phyloP scores from a whole-genome alignment of 1,140 invertebrate genomes.

The Drosophila busckii region DNA sequence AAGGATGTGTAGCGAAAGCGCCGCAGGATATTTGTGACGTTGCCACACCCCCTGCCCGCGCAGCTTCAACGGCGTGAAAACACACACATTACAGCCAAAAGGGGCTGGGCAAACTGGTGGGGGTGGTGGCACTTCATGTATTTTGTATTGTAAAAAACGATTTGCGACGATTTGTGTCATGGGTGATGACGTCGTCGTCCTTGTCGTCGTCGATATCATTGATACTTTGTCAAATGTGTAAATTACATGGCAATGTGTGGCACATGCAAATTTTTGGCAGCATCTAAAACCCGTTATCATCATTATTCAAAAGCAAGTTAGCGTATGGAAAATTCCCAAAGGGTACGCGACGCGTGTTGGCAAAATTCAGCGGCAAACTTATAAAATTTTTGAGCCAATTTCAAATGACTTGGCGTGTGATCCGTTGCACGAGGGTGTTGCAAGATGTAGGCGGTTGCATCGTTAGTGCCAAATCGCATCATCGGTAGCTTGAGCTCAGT shows the following conservation, averaged over 20 bases:
- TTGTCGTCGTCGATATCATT: constrained; percentile 66
- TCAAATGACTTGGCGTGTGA: constrained; percentile 67
- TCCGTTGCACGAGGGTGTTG: constrained; percentile 27
- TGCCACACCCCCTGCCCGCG: constrained; percentile 12
- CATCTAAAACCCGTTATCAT: constrained; percentile 47
- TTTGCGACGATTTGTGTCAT: constrained; percentile 74
- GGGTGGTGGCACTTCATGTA: constrained; percentile 11
- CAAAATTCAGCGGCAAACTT: constrained; percentile 46
- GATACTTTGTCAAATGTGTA: constrained; percentile 76
- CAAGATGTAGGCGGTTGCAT: constrained; percentile 38
- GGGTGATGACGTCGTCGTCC: constrained; percentile 49
- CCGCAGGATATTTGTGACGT: constrained; percentile 66
- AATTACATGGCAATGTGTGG: constrained; percentile 64
- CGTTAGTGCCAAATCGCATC: constrained; percentile 73
- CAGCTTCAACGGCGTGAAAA: constrained; percentile 52
- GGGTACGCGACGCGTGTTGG: constrained; percentile 45
- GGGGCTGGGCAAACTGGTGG: background rate
- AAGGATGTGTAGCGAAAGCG: constrained; percentile 66
- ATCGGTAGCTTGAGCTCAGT: constrained; percentile 39
- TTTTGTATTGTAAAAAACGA: constrained; percentile 68
- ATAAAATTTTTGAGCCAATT: constrained; percentile 75
- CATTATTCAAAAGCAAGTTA: constrained; percentile 65
- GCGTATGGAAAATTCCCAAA: constrained; percentile 71
- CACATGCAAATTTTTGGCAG: constrained; percentile 63
- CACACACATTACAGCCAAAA: constrained; percentile 53